Conservation (phyloP, 2,888 invertebrate genomes). For the Nymphalis polychloros region DNA sequence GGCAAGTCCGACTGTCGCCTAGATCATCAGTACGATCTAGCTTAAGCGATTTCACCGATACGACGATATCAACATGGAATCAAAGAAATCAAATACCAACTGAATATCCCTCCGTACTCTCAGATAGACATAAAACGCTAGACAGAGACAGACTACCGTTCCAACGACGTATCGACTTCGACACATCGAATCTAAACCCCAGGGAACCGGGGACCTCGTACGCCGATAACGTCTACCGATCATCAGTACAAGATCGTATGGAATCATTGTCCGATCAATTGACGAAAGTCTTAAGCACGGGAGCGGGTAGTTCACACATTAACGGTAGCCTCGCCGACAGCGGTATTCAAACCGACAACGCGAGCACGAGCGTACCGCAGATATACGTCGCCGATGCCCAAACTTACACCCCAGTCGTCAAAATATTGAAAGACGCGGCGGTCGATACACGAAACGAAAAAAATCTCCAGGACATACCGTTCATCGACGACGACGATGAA, state of each 20-base stretch:
- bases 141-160: conserved; percentile 65
- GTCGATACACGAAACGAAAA: conserved; percentile 76
- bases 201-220: conserved; percentile 68
- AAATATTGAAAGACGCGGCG: conserved; percentile 69
- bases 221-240: conserved; percentile 61
- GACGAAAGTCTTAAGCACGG: conserved; percentile 72
- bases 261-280: conserved; percentile 69
- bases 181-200: conserved; percentile 58
- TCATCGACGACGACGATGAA: conserved; percentile 74
- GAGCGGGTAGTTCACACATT: conserved; percentile 73
- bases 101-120: conserved; percentile 73
- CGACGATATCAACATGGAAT: conserved; percentile 77
- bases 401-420: conserved; percentile 43
- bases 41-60: conserved; percentile 78
- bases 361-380: conserved; percentile 73
- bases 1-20: conserved; percentile 66
- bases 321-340: conserved; percentile 76
- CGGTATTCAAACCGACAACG: conserved; percentile 77
- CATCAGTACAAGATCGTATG: conserved; percentile 65
- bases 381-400: conserved; percentile 64
- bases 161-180: conserved; percentile 71
- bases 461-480: conserved; percentile 75
- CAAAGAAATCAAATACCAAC: conserved; percentile 60
- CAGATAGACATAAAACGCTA: conserved; percentile 65
- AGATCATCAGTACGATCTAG: conserved; percentile 75